Evolutionary conservation across 2,113 vertebrate species (phyloP), one percentile per base, ranked within the genome.

Genomic region (Nicator chloris): DNA sequence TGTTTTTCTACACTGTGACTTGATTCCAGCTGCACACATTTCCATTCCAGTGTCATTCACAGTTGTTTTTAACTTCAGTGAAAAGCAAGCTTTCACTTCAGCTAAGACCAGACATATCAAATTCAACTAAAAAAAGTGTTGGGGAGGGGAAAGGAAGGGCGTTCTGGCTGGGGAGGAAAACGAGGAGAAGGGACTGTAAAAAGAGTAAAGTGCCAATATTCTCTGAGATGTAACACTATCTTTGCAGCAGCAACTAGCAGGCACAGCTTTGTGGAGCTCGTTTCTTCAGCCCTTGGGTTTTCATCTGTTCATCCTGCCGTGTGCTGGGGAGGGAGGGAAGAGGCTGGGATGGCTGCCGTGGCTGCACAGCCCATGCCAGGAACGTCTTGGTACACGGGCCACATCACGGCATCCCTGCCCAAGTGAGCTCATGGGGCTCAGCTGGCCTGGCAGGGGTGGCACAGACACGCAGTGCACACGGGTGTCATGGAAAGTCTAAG

Each of bases 391-490:
- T 95, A 95, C 97, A 3, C 61, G 50, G 64, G n/a, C 87, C 40
- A 63, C 90, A 87, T 79, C 75, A 10, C 39, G 9, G 1, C 2
- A 9, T 51, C 80, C 80, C 90, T 92, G 81, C 83, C 84, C 92
- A 1, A 86, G 90, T 96, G 95, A 97, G 86, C 93, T 97, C 96
- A 96, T 28, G 92, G 33, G 75, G 92, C 91, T 94, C 92, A 78
- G 80, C 94, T 91, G 94, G 76, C 39, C 72, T 42, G 27, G 4
- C 57, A 59, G 85, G 78, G 81, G 79, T 60, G 30, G 35, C 71
- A 6, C 86, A 6, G 64, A 44, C 84, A 45, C 5, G 39, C n/a
- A 3, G 9, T 4, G 60, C 27, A 30, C 31, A 51, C 59, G 15
- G 31, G 33, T 53, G 92, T 92, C 91, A 92, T 2, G 60, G 93